Conservation (phyloP, 2,888 invertebrate species). For the Drosophila austrosaltans region DNA sequence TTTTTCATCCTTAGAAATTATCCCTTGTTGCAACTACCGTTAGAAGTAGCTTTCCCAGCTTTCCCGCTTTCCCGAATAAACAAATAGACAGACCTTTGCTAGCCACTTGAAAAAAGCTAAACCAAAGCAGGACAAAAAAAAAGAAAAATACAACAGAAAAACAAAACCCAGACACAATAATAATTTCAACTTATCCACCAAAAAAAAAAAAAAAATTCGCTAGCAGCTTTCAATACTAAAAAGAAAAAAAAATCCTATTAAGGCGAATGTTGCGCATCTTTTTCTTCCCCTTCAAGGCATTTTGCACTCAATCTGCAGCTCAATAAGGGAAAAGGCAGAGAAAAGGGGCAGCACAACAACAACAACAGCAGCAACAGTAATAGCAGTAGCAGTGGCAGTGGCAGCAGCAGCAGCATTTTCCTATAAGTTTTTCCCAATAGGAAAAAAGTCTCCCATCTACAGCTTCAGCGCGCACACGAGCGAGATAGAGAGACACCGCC, state of each 20-base stretch:
- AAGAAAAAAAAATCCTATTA: slow-evolving; percentile 26
- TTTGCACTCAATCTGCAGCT: slow-evolving; percentile 69
- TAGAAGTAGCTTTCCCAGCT: not conserved
- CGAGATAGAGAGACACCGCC: slow-evolving; percentile 9
- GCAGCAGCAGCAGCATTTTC: slow-evolving; percentile 55
- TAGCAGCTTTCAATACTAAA: slow-evolving; percentile 49
- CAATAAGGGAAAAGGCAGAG: slow-evolving; percentile 54
- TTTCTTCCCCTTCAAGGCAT: slow-evolving; percentile 19
- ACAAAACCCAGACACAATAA: slow-evolving; percentile 62
- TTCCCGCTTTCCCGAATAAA: not conserved
- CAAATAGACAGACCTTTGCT: not conserved
- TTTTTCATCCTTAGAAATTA: too few relatives aligned
- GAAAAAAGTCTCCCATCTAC: slow-evolving; percentile 60
- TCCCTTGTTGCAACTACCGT: not conserved
- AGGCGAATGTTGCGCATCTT: slow-evolving; percentile 11
- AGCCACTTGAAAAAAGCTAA: slow-evolving; percentile 9
- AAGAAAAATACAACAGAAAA: slow-evolving; percentile 3
- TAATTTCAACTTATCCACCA: slow-evolving; percentile 34
- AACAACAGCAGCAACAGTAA: slow-evolving; percentile 21
- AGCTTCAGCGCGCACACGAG: slow-evolving; percentile 18
- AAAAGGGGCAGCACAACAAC: slow-evolving; percentile 27
- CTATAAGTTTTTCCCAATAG: slow-evolving; percentile 79
- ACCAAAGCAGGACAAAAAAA: slow-evolving; percentile 3
- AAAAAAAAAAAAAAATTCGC: slow-evolving; percentile 9
- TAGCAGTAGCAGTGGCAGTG: slow-evolving; percentile 35